Evolutionary conservation across 1,140 invertebrate species (phyloP).

Genomic region (Bombus affinis): DNA sequence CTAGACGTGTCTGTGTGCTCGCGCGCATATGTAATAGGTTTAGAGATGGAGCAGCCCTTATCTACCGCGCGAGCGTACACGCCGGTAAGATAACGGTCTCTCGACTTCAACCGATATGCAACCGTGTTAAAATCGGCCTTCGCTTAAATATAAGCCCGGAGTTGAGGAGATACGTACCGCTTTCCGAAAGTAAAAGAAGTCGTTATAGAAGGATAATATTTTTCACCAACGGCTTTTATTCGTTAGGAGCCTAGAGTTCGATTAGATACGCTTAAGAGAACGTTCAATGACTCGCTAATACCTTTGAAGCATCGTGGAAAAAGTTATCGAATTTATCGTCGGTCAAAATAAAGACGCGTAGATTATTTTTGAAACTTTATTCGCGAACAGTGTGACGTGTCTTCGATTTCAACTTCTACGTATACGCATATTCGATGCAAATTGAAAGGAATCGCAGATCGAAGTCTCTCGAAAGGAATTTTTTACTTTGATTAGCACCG

Average conservation of each 20-base stretch:
- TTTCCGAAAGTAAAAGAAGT: no score
- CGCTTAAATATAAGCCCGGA: background rate
- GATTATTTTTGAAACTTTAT: background rate
- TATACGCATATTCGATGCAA: background rate
- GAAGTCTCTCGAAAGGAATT: background rate
- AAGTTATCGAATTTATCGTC: background rate
- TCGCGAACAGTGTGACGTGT: background rate
- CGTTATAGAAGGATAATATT: background rate
- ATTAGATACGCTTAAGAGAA: no score
- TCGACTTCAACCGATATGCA: constrained; percentile 34
- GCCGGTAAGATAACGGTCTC: constrained; percentile 45
- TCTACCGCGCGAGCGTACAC: constrained; percentile 37
- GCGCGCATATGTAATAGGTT: constrained; percentile 16
- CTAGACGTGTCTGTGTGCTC: constrained; percentile 11
- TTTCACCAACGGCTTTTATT: background rate
- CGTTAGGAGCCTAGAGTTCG: no score
- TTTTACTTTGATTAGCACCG: background rate
- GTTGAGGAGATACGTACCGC: no score
- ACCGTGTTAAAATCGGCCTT: background rate
- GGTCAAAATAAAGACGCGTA: background rate
- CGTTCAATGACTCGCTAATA: background rate
- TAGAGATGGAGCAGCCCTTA: constrained; percentile 41
- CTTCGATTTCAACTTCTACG: background rate
- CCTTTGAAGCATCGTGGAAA: background rate
- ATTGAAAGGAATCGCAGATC: background rate